A percentile compares a stretch with the other conserved stretches of the same genome.
Conservation (phyloP, 2,888 invertebrate genomes). For the Aphidius colemani region DNA sequence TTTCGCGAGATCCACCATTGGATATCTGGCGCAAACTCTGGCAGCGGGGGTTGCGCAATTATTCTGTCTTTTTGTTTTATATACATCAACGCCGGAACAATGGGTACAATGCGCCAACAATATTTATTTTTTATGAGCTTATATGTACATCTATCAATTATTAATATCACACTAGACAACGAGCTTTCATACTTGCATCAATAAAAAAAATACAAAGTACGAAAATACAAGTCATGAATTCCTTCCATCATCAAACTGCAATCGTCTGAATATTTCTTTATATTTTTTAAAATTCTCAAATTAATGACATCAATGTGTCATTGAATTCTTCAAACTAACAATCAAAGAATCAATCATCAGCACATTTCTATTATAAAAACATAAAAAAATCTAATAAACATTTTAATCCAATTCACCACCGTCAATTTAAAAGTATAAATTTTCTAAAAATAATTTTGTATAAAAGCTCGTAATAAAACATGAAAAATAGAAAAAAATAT, state of each 20-base stretch:
- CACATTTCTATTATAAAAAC: no score
- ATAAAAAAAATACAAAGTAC: not conserved
- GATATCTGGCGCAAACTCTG: constrained; percentile 38
- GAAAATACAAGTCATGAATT: no score
- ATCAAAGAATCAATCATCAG: no score
- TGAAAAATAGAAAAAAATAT: no score
- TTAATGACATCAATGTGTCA: no score
- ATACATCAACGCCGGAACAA: constrained; percentile 48
- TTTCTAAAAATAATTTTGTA: no score
- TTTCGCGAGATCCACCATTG: constrained; percentile 42
- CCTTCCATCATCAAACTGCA: not conserved
- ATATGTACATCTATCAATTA: not conserved
- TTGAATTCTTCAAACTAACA: no score
- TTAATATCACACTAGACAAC: not conserved
- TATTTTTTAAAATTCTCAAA: not conserved
- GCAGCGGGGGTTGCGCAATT: constrained; percentile 44
- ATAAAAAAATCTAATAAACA: no score
- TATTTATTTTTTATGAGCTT: not conserved
- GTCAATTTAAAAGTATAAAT: no score
- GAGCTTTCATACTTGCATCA: not conserved
- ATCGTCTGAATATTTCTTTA: not conserved
- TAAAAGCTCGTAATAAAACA: no score
- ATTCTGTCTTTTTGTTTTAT: constrained; percentile 42
- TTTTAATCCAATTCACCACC: no score
- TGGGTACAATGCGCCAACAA: constrained; percentile 40